These are phyloP conservation scores for Oligia latruncula DNA, from an alignment of 2,888 invertebrate species.

Conservation along the genomic window DNA sequence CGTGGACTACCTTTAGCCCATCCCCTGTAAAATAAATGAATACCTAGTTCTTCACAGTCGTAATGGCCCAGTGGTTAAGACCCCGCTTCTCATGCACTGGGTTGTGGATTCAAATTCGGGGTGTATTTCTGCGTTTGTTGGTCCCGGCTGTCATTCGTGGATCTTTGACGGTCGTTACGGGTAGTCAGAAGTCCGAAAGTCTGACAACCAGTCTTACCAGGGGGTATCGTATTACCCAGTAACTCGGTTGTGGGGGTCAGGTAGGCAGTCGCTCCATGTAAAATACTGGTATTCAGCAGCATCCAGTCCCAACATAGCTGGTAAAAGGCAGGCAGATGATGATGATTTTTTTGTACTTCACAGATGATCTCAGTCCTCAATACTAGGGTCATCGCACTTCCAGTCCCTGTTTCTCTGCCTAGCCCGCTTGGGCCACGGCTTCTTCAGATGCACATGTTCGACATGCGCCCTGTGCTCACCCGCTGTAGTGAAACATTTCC, in stretches of 20 bases:
- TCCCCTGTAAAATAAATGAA: no score
- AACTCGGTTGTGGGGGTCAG: no score
- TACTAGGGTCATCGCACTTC: slow-evolving; percentile 46
- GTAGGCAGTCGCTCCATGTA: no score
- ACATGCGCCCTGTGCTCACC: slow-evolving; percentile 85
- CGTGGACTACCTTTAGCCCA: no score
- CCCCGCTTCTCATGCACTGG: no score
- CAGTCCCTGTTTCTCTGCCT: slow-evolving; percentile 49
- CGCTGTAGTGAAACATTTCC: slow-evolving; percentile 83
- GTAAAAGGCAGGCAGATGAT: background rate
- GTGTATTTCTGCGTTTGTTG: background rate
- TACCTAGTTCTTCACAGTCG: no score
- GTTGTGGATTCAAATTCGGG: no score
- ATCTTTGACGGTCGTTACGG: background rate
- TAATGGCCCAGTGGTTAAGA: no score
- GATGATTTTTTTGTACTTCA: background rate
- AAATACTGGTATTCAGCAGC: background rate
- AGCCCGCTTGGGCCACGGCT: slow-evolving; percentile 84
- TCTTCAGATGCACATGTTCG: slow-evolving; percentile 85
- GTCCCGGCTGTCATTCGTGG: background rate
- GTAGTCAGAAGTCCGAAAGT: background rate
- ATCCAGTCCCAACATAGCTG: background rate
- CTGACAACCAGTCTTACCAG: background rate
- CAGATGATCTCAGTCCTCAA: slow-evolving; percentile 49
- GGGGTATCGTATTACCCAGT: no score